Conservation (phyloP, 2,888 invertebrate species). For the Leptopilina myrica region DNA sequence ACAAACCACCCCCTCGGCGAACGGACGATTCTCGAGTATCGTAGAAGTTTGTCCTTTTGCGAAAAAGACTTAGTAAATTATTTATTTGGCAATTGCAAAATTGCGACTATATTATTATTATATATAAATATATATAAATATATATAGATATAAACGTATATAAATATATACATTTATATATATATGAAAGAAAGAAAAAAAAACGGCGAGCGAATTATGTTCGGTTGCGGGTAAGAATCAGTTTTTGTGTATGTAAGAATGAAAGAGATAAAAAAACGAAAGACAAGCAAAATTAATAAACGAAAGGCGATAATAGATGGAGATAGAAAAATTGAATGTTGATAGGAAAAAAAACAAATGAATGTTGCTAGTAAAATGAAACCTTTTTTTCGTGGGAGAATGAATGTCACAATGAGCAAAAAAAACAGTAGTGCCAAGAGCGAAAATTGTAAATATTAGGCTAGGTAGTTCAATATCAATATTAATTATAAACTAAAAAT, state of each 20-base stretch:
- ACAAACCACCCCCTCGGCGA: conserved; percentile 51
- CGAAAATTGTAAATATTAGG: conserved; percentile 73
- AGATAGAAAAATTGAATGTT: not conserved
- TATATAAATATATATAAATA: conserved; percentile 6
- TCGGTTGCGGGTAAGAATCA: conserved; percentile 45
- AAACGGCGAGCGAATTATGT: conserved; percentile 27
- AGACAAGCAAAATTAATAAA: too few relatives aligned
- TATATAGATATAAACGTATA: not conserved
- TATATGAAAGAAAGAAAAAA: too few relatives aligned
- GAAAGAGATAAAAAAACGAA: not conserved
- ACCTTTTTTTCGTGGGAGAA: not conserved
- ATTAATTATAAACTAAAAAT: conserved; percentile 70
- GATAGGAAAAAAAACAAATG: too few relatives aligned
- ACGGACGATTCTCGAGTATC: conserved; percentile 57
- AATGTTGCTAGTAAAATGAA: conserved; percentile 19
- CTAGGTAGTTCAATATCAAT: conserved; percentile 75
- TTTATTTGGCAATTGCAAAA: conserved; percentile 70
- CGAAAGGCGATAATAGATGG: not conserved
- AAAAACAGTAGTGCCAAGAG: conserved; percentile 69
- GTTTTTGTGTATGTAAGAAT: conserved; percentile 10
- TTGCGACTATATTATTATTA: conserved; percentile 38
- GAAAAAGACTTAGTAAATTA: conserved; percentile 73
- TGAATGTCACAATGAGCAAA: conserved; percentile 52
- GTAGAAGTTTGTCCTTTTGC: conserved; percentile 69
- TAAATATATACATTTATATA: too few relatives aligned